Evolutionary conservation across 2,888 invertebrate species (phyloP).

Genomic region (Lepidonotus clava): DNA sequence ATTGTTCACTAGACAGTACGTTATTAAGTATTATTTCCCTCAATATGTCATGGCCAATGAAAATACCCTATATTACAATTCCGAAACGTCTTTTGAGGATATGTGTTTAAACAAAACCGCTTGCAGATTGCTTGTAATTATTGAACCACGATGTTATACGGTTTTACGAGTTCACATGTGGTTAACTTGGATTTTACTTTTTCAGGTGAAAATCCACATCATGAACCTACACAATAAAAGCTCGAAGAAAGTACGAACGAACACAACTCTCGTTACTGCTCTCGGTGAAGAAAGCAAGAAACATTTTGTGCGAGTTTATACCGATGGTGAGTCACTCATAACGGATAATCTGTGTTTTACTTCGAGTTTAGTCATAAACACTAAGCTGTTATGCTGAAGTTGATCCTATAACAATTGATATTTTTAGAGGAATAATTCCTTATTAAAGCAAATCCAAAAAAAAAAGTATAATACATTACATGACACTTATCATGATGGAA

Average conservation of each 20-base stretch:
- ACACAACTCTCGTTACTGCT: constrained; percentile 11
- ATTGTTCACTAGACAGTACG: too few species aligned
- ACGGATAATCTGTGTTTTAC: too few species aligned
- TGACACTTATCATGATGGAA: neutral
- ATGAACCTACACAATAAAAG: constrained; percentile 19
- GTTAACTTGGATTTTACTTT: neutral
- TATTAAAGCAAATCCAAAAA: neutral
- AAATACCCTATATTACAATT: too few species aligned
- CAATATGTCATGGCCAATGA: too few species aligned
- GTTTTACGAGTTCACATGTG: too few species aligned
- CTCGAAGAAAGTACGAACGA: constrained; percentile 32
- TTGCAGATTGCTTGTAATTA: too few species aligned
- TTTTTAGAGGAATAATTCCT: neutral
- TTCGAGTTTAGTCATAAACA: neutral
- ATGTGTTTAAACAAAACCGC: too few species aligned
- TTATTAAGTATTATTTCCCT: too few species aligned
- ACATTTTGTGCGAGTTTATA: constrained; percentile 31
- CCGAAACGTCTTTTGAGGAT: too few species aligned
- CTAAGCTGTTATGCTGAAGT: neutral
- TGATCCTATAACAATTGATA: neutral
- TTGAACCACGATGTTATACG: too few species aligned
- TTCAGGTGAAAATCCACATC: constrained; percentile 41
- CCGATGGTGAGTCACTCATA: constrained; percentile 26
- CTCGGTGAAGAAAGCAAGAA: constrained; percentile 46
- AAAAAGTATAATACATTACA: neutral